These are phyloP conservation scores for Holcopasites calliopsidis DNA, from an alignment of 1,140 invertebrate genomes.

Conservation along the genomic window DNA sequence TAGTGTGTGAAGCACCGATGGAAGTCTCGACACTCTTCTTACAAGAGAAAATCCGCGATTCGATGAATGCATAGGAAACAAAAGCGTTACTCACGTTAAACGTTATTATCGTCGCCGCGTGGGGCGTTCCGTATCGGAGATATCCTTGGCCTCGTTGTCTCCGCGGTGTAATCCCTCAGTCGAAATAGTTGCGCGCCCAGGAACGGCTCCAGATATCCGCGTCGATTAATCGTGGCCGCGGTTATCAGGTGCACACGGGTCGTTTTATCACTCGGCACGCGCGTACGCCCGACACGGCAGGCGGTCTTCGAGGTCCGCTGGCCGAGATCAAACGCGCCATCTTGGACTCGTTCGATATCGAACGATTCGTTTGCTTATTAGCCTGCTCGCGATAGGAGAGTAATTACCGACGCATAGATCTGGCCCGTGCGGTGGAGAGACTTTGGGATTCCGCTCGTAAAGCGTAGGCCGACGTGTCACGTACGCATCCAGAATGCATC, in stretches of 20 bases:
- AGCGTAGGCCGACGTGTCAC: conserved; percentile 45
- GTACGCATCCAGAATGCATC: conserved; percentile 36
- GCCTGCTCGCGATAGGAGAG: conserved; percentile 48
- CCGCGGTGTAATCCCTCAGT: neutral
- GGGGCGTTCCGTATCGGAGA: neutral
- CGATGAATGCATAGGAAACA: neutral
- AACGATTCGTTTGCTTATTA: conserved; percentile 52
- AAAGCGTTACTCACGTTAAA: neutral
- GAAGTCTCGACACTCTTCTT: too few species aligned
- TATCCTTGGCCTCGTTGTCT: conserved; percentile 1
- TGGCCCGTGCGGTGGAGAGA: conserved; percentile 11
- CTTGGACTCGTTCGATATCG: conserved; percentile 28
- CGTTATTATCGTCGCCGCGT: neutral
- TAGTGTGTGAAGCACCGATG: neutral
- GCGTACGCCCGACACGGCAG: conserved; percentile 40
- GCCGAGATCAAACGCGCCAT: conserved; percentile 20
- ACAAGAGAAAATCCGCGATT: neutral
- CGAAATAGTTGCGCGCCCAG: conserved; percentile 2
- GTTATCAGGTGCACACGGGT: conserved; percentile 46
- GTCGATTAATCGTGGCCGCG: conserved; percentile 51
- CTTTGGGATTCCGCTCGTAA: conserved; percentile 37
- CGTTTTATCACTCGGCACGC: conserved; percentile 50
- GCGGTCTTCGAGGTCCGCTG: conserved; percentile 27
- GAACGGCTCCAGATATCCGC: conserved; percentile 18
- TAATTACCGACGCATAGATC: conserved; percentile 64